These are phyloP conservation scores for Cryptosula pallasiana DNA, from an alignment of 2,888 invertebrate species.

Conservation along the genomic window DNA sequence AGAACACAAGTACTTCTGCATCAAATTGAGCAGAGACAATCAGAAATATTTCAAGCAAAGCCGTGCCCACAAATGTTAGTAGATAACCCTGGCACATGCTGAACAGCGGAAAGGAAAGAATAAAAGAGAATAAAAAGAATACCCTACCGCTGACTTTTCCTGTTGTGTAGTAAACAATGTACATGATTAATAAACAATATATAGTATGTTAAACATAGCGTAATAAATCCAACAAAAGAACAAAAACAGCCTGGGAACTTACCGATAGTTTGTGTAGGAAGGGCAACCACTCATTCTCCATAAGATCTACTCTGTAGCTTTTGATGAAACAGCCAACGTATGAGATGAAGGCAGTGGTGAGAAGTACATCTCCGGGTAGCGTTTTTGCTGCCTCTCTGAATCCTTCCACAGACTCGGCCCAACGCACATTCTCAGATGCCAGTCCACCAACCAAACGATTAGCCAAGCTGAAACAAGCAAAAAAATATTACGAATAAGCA, in stretches of 20 bases:
- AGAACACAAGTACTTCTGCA: too few relatives aligned
- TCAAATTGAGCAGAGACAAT: too few relatives aligned
- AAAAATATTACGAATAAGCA: too few relatives aligned
- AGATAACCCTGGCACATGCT: too few relatives aligned
- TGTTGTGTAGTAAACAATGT: not conserved
- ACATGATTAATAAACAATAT: too few relatives aligned
- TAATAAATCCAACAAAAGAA: not conserved
- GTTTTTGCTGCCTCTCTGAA: constrained; percentile 83
- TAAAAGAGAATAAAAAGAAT: not conserved
- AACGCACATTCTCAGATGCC: constrained; percentile 90
- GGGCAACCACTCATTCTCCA: constrained; percentile 65
- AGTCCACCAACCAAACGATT: constrained; percentile 89
- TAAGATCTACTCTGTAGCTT: constrained; percentile 77
- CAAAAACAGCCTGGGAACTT: not conserved
- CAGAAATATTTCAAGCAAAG: too few relatives aligned
- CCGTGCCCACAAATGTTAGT: too few relatives aligned
- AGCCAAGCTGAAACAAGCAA: constrained; percentile 61
- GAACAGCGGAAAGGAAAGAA: not conserved
- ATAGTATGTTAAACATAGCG: too few relatives aligned
- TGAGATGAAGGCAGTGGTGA: constrained; percentile 91
- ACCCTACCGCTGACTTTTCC: not conserved
- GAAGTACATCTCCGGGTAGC: constrained; percentile 85
- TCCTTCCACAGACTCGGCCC: constrained; percentile 79
- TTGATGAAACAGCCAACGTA: constrained; percentile 96
- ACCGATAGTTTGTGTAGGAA: constrained; percentile 65